A percentile compares a stretch with the other conserved stretches of the same genome.
These are phyloP conservation scores for Vespertilio murinus DNA, from an alignment of 2,797 vertebrate species.

Conservation along the genomic window DNA sequence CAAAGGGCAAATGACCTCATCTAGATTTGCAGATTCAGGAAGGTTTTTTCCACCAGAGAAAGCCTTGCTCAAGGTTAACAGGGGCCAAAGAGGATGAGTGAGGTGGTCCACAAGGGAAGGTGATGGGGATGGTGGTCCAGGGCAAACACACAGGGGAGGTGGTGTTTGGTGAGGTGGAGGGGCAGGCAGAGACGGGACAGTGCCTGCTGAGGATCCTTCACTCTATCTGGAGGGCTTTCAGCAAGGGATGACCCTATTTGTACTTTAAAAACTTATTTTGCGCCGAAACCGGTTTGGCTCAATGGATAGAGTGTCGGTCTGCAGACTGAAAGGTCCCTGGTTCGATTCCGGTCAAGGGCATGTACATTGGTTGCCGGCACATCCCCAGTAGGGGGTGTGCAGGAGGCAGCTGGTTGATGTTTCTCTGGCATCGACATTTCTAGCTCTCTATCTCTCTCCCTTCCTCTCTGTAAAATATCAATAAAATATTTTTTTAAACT, in stretches of 20 bases:
- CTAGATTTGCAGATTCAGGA: not conserved
- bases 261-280: not conserved
- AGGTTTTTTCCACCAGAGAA: not conserved
- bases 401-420: too few relatives aligned
- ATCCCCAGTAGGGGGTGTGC: too few relatives aligned
- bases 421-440: too few relatives aligned
- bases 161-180: not conserved
- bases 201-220: not conserved
- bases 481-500: not conserved
- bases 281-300: too few relatives aligned
- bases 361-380: too few relatives aligned
- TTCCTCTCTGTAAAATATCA: too few relatives aligned
- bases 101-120: not conserved
- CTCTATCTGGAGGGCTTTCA: not conserved
- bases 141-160: not conserved
- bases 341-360: too few relatives aligned
- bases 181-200: not conserved
- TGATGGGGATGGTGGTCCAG: not conserved
- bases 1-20: not conserved
- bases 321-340: too few relatives aligned
- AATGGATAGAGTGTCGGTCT: too few relatives aligned
- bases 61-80: not conserved
- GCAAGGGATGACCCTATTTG: not conserved
- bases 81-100: not conserved
- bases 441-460: too few relatives aligned